phyloP scores from a whole-genome alignment of 2,888 invertebrate genomes.

The Gerris lacustris region DNA sequence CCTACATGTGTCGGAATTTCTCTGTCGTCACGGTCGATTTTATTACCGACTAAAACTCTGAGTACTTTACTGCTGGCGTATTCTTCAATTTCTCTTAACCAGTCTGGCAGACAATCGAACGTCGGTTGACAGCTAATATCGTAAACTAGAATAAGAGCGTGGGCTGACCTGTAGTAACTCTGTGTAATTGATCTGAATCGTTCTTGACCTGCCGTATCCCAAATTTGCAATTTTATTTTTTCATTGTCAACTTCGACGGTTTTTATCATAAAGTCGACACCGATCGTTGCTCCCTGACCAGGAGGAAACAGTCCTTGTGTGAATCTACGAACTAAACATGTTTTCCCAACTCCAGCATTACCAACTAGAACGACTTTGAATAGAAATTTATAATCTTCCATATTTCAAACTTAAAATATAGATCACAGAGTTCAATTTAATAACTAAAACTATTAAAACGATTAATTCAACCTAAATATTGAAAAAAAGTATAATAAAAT shows the following conservation, averaged over 20 bases:
- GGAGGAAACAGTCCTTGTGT: slow-evolving; percentile 97
- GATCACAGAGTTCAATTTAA: too few relatives aligned
- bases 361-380: slow-evolving; percentile 98
- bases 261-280: slow-evolving; percentile 99
- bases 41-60: slow-evolving; percentile 91
- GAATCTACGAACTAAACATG: slow-evolving; percentile 89
- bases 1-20: slow-evolving; percentile 92
- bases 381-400: slow-evolving; percentile 98
- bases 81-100: slow-evolving; percentile 93
- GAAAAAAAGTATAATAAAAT: too few relatives aligned
- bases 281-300: slow-evolving; percentile 96
- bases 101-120: slow-evolving; percentile 92
- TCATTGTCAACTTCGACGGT: slow-evolving; percentile 93
- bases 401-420: slow-evolving; percentile 35
- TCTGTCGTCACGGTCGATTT: slow-evolving; percentile 90
- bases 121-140: slow-evolving; percentile 97
- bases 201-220: slow-evolving; percentile 98
- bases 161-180: slow-evolving; percentile 93
- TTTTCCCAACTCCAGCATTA: slow-evolving; percentile 96
- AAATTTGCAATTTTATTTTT: slow-evolving; percentile 95
- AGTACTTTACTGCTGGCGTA: slow-evolving; percentile 92
- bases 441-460: too few relatives aligned
- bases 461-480: too few relatives aligned
- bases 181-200: slow-evolving; percentile 94
- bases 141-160: slow-evolving; percentile 91